These are phyloP conservation scores for Anarhynchus alexandrinus DNA, from an alignment of 2,113 vertebrate species.

Conservation along the genomic window DNA sequence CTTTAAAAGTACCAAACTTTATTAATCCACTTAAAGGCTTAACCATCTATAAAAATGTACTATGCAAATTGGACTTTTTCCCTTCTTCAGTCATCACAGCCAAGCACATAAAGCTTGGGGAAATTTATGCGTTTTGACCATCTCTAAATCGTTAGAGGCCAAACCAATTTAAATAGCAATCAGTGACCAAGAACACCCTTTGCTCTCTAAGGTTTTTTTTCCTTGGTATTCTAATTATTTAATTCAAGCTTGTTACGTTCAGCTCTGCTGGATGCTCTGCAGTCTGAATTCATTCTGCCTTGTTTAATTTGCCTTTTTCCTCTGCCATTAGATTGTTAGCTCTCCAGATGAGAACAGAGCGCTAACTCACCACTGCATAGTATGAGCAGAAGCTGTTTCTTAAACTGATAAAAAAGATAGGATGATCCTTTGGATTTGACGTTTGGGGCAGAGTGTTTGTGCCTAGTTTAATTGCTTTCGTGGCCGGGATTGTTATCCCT, in stretches of 20 bases:
- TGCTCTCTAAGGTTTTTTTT: slow-evolving; percentile 31
- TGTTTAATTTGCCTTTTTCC: slow-evolving; percentile 43
- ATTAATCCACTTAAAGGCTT: slow-evolving; percentile 39
- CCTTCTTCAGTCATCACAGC: background rate
- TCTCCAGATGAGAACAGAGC: background rate
- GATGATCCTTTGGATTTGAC: background rate
- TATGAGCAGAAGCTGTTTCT: background rate
- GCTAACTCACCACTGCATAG: background rate
- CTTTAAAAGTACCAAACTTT: slow-evolving; percentile 7
- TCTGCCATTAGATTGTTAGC: background rate
- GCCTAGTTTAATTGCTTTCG: background rate
- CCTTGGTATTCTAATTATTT: slow-evolving; percentile 52
- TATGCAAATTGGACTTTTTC: slow-evolving; percentile 28
- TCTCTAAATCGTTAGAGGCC: slow-evolving; percentile 41
- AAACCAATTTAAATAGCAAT: slow-evolving; percentile 63
- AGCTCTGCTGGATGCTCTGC: slow-evolving; percentile 28
- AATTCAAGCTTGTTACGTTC: slow-evolving; percentile 36
- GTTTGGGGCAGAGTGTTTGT: background rate
- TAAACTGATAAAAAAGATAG: background rate
- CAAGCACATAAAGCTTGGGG: background rate
- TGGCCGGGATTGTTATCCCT: background rate
- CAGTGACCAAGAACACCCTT: slow-evolving; percentile 64
- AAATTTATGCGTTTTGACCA: slow-evolving; percentile 52
- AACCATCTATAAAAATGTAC: slow-evolving; percentile 15
- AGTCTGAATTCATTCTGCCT: slow-evolving; percentile 19